These are phyloP conservation scores for Lasioglossum lativentre DNA, from an alignment of 2,888 invertebrate genomes.

Conservation along the genomic window DNA sequence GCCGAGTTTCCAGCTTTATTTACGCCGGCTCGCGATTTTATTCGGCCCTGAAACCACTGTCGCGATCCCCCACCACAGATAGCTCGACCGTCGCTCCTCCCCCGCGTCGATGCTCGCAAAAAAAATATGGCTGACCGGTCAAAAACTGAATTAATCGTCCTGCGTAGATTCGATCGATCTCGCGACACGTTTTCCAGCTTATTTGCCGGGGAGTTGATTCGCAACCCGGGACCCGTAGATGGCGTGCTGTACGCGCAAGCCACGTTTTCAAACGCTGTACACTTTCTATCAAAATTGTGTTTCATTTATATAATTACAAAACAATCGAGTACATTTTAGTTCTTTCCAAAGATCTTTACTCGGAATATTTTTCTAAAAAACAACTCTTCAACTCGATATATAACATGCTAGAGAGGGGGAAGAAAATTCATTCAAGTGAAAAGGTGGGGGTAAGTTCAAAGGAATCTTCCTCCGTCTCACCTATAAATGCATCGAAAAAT, in stretches of 20 bases:
- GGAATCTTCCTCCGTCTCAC: not conserved
- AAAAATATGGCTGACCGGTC: conserved; percentile 3
- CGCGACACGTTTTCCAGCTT: not conserved
- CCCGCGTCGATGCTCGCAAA: not conserved
- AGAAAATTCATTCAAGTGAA: not conserved
- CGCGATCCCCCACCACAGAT: conserved; percentile 3
- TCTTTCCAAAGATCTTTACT: too few species aligned
- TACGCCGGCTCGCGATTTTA: conserved; percentile 29
- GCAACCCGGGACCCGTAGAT: not conserved
- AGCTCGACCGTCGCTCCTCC: not conserved
- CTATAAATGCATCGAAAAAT: not conserved
- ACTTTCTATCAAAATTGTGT: not conserved
- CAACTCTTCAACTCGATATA: not conserved
- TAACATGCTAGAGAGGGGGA: not conserved
- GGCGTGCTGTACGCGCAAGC: not conserved
- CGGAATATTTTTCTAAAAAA: not conserved
- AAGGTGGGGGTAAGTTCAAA: not conserved
- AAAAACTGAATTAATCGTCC: conserved; percentile 7
- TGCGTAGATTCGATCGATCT: not conserved
- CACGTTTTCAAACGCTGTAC: not conserved
- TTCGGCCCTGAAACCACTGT: conserved; percentile 24
- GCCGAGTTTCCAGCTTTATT: conserved; percentile 29
- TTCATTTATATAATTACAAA: not conserved
- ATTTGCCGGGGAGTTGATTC: not conserved
- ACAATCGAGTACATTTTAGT: not conserved